Base-by-base conservation (phyloP, 2,888 invertebrate genomes). In the Epirrita christyi region DNA sequence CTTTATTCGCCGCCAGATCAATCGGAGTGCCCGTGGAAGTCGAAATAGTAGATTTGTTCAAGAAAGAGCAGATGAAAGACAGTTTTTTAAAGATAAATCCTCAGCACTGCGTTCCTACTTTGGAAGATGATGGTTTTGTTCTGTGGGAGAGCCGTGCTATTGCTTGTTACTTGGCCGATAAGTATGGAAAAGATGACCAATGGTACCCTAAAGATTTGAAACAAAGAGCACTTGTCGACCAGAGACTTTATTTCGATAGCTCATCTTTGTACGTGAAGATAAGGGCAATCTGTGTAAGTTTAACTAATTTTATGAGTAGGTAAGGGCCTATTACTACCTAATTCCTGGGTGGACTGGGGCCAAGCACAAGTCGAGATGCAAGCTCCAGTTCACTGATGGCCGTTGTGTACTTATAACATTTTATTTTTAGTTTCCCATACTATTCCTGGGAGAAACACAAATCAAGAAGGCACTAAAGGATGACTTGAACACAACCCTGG, bases 101-200 rank as follows among this genome's bases (percentile, higher is more conserved):
- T 5, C 95, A 95, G 72, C 95, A 95, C 75, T 93, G 93, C 57
- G 84, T 96, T 4, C 95, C 95, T 7, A 95, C 95, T 7, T 83
- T 96, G 55, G 93, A 94, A 21, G 95, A 95, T 75, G 92, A 94
- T 55, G 95, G 94, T 9, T 94, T 95, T 72, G 77, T 92, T 10
- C 63, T 95, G 45, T 95, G 95, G 94, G 95, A 95, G 76, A 94
- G 95, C 67, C 92, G 94, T 36, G 95, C 95, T 7, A 95, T 95
- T 59, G 91, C 93, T 3, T 82, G 92, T 44, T 95, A 95, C 76
- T 85, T 95, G 62, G 94, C 93, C 0, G 92, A 93, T 61, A 92
- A 93, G 60, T 95, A 94, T 75, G 93, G 91, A 0, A 93, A 93
- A 73, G 92, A 94, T 67, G 93, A 93, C 59, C 76, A 80, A 36